Evolutionary conservation across 2,113 vertebrate genomes (phyloP).

Genomic region (Notarius quadriscutis): DNA sequence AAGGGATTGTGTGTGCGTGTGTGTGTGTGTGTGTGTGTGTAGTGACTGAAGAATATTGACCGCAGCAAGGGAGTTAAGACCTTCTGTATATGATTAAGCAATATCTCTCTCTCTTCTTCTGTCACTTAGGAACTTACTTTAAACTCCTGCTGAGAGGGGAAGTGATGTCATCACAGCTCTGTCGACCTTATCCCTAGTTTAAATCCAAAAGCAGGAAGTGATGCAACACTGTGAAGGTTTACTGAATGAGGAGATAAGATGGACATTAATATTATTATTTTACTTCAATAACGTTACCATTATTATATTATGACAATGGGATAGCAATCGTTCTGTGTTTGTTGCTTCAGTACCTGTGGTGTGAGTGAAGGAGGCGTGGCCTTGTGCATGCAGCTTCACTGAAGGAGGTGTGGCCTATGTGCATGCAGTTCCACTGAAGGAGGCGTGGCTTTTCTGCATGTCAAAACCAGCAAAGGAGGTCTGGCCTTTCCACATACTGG

Average conservation of each 20-base stretch:
- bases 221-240: not conserved
- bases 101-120: not conserved
- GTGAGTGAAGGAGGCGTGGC: not conserved
- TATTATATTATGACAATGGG: not conserved
- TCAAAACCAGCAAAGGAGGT: not conserved
- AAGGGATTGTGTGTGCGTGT: not conserved
- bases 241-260: not conserved
- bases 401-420: not conserved
- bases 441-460: not conserved
- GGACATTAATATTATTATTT: not conserved
- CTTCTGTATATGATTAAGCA: not conserved
- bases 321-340: too few species aligned
- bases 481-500: not conserved
- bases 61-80: not conserved
- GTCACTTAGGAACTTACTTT: not conserved
- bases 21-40: slow-evolving; percentile 4
- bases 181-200: not conserved
- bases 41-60: not conserved
- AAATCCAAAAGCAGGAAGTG: not conserved
- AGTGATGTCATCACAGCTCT: not conserved
- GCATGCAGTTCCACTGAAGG: not conserved
- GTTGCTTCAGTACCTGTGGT: not conserved
- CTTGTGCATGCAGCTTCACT: not conserved
- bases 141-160: not conserved
- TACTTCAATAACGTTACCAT: not conserved